These are phyloP conservation scores for Papilio protenor DNA, from an alignment of 2,888 invertebrate genomes.

Conservation along the genomic window DNA sequence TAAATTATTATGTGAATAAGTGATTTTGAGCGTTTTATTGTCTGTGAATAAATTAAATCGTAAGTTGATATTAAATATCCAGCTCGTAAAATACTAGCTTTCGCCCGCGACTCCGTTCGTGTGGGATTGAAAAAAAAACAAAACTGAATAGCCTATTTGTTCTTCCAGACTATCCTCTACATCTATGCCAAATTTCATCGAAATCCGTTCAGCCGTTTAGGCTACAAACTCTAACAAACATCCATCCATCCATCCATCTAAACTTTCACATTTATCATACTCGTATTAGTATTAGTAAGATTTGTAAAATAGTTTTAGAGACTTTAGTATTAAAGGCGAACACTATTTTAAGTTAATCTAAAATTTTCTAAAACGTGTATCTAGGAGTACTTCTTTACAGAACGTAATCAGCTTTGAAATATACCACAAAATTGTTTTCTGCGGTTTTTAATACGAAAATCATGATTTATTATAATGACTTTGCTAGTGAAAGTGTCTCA, in stretches of 20 bases:
- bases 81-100: background rate
- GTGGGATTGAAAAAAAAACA: too few relatives aligned
- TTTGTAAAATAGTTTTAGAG: too few relatives aligned
- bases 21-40: background rate
- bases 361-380: background rate
- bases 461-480: conserved; percentile 69
- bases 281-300: too few relatives aligned
- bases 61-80: background rate
- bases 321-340: background rate
- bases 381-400: background rate
- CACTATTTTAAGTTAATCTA: background rate
- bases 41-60: background rate
- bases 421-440: conserved; percentile 58
- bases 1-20: background rate
- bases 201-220: too few relatives aligned
- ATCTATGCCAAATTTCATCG: too few relatives aligned
- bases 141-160: too few relatives aligned
- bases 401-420: conserved; percentile 54
- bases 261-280: too few relatives aligned
- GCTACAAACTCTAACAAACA: too few relatives aligned
- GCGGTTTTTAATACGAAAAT: conserved; percentile 54
- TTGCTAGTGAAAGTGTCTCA: conserved; percentile 69
- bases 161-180: too few relatives aligned
- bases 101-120: too few relatives aligned
- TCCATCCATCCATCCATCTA: too few relatives aligned